phyloP scores from a whole-genome alignment of 2,797 vertebrate genomes.

The Dendrocincla tyrannina region DNA sequence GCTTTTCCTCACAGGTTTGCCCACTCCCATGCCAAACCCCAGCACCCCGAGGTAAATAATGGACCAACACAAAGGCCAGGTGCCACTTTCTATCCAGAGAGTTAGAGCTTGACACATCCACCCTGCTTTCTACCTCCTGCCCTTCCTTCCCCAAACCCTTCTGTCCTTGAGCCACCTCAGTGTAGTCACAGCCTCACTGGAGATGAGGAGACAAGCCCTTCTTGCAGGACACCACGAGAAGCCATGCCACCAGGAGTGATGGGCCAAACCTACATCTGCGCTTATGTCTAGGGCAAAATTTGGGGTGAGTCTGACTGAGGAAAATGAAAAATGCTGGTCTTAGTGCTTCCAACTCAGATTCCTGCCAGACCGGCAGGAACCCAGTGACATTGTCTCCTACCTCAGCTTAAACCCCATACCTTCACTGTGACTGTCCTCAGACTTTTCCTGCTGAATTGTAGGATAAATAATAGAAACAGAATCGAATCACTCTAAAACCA shows the following conservation, averaged over 20 bases:
- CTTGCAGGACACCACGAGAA: background rate
- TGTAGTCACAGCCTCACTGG: background rate
- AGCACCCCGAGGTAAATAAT: fast-evolving
- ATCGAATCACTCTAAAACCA: background rate
- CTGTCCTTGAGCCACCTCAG: background rate
- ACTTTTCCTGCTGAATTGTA: fast-evolving
- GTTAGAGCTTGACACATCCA: background rate
- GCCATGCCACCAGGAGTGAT: background rate
- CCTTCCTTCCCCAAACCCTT: background rate
- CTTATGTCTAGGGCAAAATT: background rate
- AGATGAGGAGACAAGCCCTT: background rate
- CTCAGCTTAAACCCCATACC: background rate
- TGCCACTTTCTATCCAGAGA: background rate
- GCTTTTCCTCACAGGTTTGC: background rate
- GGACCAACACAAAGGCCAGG: background rate
- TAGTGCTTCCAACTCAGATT: background rate
- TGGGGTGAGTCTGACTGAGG: background rate
- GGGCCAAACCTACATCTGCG: background rate
- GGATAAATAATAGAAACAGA: background rate
- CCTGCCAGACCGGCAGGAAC: background rate
- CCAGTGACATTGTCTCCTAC: background rate
- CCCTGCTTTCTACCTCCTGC: background rate
- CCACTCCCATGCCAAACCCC: background rate
- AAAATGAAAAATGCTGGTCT: background rate
- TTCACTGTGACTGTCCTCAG: background rate